Evolutionary conservation across 2,888 invertebrate species (phyloP), one percentile per base, ranked within the genome.

Genomic region (Carabus problematicus): DNA sequence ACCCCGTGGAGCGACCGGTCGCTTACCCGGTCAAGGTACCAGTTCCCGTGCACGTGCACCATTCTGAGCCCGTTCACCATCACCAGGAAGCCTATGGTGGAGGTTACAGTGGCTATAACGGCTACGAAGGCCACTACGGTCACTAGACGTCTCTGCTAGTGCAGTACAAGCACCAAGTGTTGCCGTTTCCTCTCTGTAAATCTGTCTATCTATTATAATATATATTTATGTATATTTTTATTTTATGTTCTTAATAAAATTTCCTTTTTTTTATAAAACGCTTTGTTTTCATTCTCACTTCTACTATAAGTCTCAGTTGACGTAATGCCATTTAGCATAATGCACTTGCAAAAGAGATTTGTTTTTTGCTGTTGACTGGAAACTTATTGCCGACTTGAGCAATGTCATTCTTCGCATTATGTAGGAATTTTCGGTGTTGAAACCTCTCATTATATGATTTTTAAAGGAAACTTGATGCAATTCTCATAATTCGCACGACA

Each of bases 21-120:
- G 67, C 87, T 68, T 86, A 86, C 82, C 87, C 84, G 75, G 88
- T 88, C 19, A 87, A 88, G 79, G 88, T 88, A 39, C 87, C 82
- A 72, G 71, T 71, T 1, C 76, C 78, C 16, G 77, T 78, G 9
- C 76, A 76, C 54, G 76, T 76, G 8, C 74, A 77, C 71, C 73
- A 52, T 70, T 2, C 29, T 29, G 54, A 76, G 76, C 47, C 77
- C 76, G 72, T 62, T 29, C 41, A 70, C 64, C 71, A 70, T 9
- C 62, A 70, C 11, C 58, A 72, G 43, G 73, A 71, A 19, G 73
- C 73, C 54, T 72, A 75, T 67, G 72, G 74, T 11, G 74, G 73
- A n/a, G 70, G 72, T 14, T 71, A 74, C 29, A 12, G 16, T 39
- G 67, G 67, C 11, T 67, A 75, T 8, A 76, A 75, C 40, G 76